Percentiles rank a stretch among this genome's conserved stretches.
Conservation (phyloP, 2,113 vertebrate genomes). For the Antidorcas marsupialis region DNA sequence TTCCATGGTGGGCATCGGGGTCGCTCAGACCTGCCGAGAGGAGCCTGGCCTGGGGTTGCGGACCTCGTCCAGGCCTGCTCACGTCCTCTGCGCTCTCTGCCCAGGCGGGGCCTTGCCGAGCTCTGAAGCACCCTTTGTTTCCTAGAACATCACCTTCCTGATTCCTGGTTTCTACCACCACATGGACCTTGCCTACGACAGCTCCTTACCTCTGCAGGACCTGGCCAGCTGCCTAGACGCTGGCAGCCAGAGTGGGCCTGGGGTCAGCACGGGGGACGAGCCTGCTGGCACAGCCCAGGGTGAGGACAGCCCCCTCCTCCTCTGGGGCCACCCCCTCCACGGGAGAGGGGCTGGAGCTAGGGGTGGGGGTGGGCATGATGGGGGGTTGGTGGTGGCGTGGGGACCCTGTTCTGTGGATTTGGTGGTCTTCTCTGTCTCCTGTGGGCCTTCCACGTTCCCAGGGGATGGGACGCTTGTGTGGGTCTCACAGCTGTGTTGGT, state of each 20-base stretch:
- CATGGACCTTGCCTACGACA: constrained; percentile 75
- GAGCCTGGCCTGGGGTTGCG: accelerated
- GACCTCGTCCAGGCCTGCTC: neutral
- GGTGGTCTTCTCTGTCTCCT: neutral
- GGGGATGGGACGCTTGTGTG: neutral
- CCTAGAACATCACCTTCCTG: constrained; percentile 90
- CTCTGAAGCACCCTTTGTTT: constrained; percentile 38
- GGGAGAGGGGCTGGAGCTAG: neutral
- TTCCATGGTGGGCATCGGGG: neutral
- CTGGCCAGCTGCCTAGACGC: constrained; percentile 10
- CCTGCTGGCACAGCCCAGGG: constrained; percentile 46
- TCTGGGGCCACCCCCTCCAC: accelerated
- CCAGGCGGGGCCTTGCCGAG: neutral
- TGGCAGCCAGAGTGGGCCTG: neutral
- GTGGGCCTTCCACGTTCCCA: too few species aligned
- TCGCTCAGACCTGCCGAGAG: accelerated
- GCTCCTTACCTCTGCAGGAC: constrained; percentile 51
- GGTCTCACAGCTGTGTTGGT: too few species aligned
- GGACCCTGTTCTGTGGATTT: neutral
- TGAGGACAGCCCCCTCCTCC: neutral
- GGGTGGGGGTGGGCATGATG: neutral
- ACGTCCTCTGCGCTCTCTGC: accelerated
- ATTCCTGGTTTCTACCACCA: constrained; percentile 91
- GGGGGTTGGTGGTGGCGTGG: accelerated
- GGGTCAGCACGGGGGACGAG: neutral